Evolutionary conservation across 2,888 invertebrate genomes (phyloP), one percentile per base, ranked within the genome.

Genomic region (Tetragonisca angustula): DNA sequence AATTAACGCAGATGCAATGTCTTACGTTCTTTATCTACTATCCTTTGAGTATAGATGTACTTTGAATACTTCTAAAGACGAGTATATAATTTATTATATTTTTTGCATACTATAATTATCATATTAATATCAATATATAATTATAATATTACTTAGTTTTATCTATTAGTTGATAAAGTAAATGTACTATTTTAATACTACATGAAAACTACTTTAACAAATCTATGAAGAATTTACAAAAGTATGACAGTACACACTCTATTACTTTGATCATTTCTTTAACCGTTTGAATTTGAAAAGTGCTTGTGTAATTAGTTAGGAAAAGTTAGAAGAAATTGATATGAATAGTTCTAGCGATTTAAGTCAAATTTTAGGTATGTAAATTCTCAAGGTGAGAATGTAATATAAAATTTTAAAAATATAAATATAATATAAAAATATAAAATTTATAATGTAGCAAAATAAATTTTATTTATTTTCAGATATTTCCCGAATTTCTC

Each of bases 401-500:
- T 36, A n/a, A n/a, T n/a, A n/a, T n/a, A n/a, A n/a, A n/a, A n/a
- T n/a, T n/a, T n/a, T 24, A 64, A n/a, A 21, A 50, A 36, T 27
- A n/a, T 9, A 13, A 54, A 21, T 9, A 32, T 17, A 62, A 32
- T 67, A n/a, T 32, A 21, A 69, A 43, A 49, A 19, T 59, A 36
- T 36, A 36, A 24, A 4, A 54, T 62, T 59, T 0, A 19, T 70
- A 61, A 24, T 64, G 17, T 43, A 77, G 54, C 67, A 36, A 27
- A 27, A 64, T 54, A 65, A 24, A 36, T 76, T 64, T 74, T 73
- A 17, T 64, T 59, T 59, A 43, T 73, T 87, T 87, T 73, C 68
- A 94, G 93, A 91, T 72, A 90, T 92, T 87, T 92, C 93, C 0
- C 84, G 87, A 19, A 91, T 91, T 69, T 92, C 93, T 13, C 90